phyloP scores from a whole-genome alignment of 2,113 vertebrate species.

The Ageneiosus marmoratus region DNA sequence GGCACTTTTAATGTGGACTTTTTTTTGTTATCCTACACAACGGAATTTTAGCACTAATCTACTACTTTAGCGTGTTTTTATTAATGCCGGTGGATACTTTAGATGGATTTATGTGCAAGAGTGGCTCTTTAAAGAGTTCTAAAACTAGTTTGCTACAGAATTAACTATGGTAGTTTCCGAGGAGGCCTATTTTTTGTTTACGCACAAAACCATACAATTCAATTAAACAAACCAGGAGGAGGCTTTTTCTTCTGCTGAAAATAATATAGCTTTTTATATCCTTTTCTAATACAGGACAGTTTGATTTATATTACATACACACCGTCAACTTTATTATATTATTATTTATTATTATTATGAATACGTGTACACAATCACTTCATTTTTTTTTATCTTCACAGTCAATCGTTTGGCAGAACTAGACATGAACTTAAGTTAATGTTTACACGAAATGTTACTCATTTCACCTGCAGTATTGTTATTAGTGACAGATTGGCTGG shows the following conservation, averaged over 20 bases:
- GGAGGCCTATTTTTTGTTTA: background rate
- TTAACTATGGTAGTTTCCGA: background rate
- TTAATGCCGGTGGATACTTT: background rate
- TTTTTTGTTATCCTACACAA: background rate
- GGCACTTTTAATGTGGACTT: background rate
- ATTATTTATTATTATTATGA: background rate
- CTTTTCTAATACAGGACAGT: background rate
- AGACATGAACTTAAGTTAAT: background rate
- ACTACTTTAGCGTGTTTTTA: background rate
- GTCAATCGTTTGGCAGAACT: background rate
- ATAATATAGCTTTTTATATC: constrained; percentile 8
- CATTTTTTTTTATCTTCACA: background rate
- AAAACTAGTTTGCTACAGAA: background rate
- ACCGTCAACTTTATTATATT: too few relatives aligned
- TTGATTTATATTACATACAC: background rate
- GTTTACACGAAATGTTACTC: background rate
- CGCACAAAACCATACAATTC: background rate
- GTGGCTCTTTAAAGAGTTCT: background rate
- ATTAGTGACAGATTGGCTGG: background rate
- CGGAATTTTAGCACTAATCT: background rate
- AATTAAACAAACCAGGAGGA: background rate
- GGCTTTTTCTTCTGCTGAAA: background rate
- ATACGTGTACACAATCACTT: background rate
- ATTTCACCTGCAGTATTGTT: background rate
- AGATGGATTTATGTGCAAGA: background rate